Evolutionary conservation across 2,888 invertebrate species (phyloP).

Genomic region (Nowickia ferox): DNA sequence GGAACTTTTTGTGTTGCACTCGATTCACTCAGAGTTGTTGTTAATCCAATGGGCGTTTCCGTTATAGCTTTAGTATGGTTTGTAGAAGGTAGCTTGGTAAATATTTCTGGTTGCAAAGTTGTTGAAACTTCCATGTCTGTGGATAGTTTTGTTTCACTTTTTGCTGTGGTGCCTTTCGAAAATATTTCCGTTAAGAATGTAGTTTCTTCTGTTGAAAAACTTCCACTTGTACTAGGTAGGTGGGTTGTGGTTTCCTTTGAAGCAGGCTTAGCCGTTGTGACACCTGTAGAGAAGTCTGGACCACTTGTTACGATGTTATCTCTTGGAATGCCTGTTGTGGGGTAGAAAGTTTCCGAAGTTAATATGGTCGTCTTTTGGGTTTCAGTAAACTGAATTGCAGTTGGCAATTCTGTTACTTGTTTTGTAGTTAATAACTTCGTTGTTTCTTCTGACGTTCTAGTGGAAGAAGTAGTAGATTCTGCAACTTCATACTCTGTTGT

Average conservation of each 20-base stretch:
- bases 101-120: not conserved
- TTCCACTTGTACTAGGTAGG: not conserved
- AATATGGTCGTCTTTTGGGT: not conserved
- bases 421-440: not conserved
- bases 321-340: not conserved
- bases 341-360: not conserved
- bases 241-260: constrained; percentile 1
- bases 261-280: not conserved
- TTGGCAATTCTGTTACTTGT: not conserved
- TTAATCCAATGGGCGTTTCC: not conserved
- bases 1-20: not conserved
- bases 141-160: not conserved
- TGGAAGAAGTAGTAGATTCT: not conserved
- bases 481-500: not conserved
- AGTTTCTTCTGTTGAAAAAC: not conserved
- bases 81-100: constrained; percentile 13
- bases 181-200: not conserved
- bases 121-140: not conserved
- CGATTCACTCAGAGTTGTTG: not conserved
- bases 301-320: not conserved
- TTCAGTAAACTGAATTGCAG: not conserved
- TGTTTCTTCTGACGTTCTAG: not conserved
- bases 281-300: not conserved
- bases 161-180: not conserved
- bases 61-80: not conserved